These are phyloP conservation scores for Vombatus ursinus DNA, from an alignment of 2,113 vertebrate species.

Conservation along the genomic window DNA sequence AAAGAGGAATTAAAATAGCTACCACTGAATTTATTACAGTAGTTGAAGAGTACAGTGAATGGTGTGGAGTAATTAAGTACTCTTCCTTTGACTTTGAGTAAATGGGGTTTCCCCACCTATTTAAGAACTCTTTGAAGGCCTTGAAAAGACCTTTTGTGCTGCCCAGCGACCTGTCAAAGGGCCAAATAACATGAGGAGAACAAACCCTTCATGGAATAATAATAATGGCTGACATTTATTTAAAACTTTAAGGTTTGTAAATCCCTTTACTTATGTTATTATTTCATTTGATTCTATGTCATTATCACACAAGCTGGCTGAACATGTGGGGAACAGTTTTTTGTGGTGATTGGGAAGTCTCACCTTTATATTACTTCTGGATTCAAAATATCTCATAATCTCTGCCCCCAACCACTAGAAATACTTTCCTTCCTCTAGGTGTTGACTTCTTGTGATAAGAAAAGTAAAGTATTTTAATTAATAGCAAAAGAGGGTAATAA, in stretches of 20 bases:
- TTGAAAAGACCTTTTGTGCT: neutral
- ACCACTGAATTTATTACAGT: neutral
- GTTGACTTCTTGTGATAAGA: neutral
- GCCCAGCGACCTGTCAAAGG: neutral
- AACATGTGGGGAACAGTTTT: neutral
- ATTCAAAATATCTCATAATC: neutral
- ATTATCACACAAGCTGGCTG: neutral
- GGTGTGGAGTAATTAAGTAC: neutral
- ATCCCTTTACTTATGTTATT: neutral
- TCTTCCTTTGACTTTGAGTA: neutral
- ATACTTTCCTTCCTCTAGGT: neutral
- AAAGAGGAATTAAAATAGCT: no score
- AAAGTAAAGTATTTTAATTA: neutral
- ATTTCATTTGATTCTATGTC: neutral
- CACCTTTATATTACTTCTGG: neutral
- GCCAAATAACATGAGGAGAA: neutral
- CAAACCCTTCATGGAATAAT: neutral
- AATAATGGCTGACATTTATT: neutral
- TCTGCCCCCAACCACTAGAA: neutral
- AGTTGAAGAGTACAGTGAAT: neutral
- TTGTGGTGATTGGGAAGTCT: neutral
- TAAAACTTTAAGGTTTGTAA: neutral
- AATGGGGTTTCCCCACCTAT: no score
- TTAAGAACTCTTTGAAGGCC: neutral
- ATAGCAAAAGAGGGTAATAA: neutral